A percentile compares a stretch with the other conserved stretches of the same genome.
These are phyloP conservation scores for Lepidurus couesii DNA, from an alignment of 1,140 invertebrate species.

Conservation along the genomic window DNA sequence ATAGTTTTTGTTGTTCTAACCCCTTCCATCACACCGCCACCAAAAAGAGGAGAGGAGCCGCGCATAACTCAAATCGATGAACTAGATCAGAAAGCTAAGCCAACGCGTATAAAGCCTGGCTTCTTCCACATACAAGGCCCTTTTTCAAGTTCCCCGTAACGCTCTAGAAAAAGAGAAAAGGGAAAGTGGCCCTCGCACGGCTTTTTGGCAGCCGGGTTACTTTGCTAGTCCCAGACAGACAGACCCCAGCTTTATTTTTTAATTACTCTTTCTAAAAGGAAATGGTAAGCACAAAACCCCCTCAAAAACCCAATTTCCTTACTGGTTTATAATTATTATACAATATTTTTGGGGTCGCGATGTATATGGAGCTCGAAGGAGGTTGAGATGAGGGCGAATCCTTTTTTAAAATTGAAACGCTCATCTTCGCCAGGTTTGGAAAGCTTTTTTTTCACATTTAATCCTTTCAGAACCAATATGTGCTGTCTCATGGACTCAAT, in stretches of 20 bases:
- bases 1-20: not conserved
- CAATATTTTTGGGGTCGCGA: too few species aligned
- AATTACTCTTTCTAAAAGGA: not conserved
- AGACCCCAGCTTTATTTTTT: not conserved
- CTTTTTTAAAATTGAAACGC: too few species aligned
- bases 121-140: too few species aligned
- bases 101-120: too few species aligned
- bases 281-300: too few species aligned
- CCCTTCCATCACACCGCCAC: not conserved
- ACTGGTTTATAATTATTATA: too few species aligned
- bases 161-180: not conserved
- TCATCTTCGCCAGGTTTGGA: too few species aligned
- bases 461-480: not conserved
- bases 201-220: not conserved
- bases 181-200: not conserved
- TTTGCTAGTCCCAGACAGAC: not conserved
- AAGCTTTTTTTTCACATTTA: too few species aligned
- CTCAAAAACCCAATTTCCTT: too few species aligned
- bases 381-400: too few species aligned
- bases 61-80: not conserved
- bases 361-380: too few species aligned
- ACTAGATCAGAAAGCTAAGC: not conserved
- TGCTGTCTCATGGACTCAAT: slow-evolving; percentile 21
- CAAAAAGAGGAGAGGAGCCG: not conserved
- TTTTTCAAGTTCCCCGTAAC: not conserved